Evolutionary conservation across 2,797 vertebrate genomes (phyloP).

Genomic region (Alfaro cultratus): DNA sequence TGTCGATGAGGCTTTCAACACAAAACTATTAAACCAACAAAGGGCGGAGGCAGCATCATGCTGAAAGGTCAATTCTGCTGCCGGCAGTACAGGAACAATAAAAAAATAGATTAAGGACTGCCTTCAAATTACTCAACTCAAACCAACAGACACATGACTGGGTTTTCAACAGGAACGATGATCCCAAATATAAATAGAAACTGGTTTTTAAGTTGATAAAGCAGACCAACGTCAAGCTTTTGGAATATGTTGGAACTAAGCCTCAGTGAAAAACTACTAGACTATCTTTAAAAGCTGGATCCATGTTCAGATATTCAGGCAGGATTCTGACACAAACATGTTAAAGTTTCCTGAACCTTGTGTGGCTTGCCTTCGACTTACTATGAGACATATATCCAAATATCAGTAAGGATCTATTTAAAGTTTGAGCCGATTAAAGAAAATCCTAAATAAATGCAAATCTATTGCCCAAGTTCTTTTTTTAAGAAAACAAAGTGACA

Average conservation of each 20-base stretch:
- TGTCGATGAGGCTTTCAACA: not conserved
- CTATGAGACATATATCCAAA: not conserved
- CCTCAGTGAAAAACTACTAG: not conserved
- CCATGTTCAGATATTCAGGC: not conserved
- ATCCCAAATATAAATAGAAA: not conserved
- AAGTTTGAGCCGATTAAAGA: not conserved
- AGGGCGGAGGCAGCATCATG: not conserved
- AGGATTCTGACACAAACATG: not conserved
- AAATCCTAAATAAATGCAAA: not conserved
- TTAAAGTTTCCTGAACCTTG: not conserved
- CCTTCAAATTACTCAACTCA: not conserved
- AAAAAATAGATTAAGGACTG: not conserved
- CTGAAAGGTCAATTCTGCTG: not conserved
- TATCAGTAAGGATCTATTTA: not conserved
- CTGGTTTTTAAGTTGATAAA: not conserved
- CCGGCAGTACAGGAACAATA: not conserved
- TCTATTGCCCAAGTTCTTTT: not conserved
- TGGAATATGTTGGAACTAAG: not conserved
- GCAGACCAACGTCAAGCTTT: not conserved
- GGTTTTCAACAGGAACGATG: not conserved
- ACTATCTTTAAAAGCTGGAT: not conserved
- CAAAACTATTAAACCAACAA: not conserved
- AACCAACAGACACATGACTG: not conserved
- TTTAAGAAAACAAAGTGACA: not conserved
- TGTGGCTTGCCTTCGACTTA: not conserved